These are phyloP conservation scores for Chelidonichthys spinosus DNA, from an alignment of 2,797 vertebrate genomes.

Conservation along the genomic window DNA sequence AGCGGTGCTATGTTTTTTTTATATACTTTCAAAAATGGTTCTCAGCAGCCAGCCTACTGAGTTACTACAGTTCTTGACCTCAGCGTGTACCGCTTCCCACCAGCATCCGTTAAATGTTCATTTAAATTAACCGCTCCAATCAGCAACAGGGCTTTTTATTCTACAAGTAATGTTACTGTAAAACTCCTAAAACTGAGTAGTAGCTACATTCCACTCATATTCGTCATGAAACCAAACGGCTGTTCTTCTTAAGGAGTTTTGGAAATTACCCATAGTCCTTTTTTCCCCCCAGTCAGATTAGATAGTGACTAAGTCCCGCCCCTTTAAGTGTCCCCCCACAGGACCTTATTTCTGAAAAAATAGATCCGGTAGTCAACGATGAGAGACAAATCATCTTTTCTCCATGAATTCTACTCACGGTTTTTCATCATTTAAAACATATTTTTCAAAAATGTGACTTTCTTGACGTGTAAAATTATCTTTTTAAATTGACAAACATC, in stretches of 20 bases:
- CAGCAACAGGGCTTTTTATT: background rate
- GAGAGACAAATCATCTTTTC: too few relatives aligned
- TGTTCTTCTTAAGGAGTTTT: background rate
- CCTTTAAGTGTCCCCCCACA: too few relatives aligned
- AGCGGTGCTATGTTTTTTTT: constrained; percentile 46
- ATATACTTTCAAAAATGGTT: constrained; percentile 16
- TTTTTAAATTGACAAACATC: too few relatives aligned
- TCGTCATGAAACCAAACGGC: background rate
- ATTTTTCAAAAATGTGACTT: too few relatives aligned
- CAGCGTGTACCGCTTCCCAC: constrained; percentile 12
- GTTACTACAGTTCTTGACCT: constrained; percentile 22
- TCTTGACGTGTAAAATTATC: too few relatives aligned
- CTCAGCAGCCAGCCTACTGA: constrained; percentile 43
- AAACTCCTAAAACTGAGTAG: background rate
- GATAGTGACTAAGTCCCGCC: too few relatives aligned
- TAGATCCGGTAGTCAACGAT: too few relatives aligned
- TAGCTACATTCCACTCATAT: constrained; percentile 9
- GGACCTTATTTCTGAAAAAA: too few relatives aligned
- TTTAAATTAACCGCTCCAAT: background rate
- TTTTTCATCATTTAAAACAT: too few relatives aligned
- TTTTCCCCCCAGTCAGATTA: background rate
- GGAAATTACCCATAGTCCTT: background rate
- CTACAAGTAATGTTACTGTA: background rate
- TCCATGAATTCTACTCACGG: too few relatives aligned
- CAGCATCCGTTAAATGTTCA: constrained; percentile 20